A percentile compares a stretch with the other conserved stretches of the same genome.
Evolutionary conservation across 2,888 invertebrate species (phyloP).

Genomic region (Apodemia mormo): DNA sequence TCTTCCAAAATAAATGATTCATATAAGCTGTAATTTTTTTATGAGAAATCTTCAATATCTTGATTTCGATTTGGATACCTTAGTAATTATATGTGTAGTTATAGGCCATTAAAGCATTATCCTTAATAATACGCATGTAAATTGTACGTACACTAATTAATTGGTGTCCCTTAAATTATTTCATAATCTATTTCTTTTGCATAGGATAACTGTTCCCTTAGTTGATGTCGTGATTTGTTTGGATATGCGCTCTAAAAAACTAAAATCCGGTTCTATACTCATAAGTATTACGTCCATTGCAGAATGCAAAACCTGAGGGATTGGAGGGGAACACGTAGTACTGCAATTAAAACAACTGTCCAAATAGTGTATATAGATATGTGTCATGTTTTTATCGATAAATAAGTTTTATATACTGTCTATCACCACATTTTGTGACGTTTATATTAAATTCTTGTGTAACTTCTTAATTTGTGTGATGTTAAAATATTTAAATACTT

Average conservation of each 20-base stretch:
- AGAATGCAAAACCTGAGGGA: slow-evolving; percentile 74
- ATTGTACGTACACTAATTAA: slow-evolving; percentile 27
- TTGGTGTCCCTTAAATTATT: slow-evolving; percentile 11
- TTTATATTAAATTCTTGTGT: slow-evolving; percentile 20
- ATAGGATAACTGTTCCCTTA: slow-evolving; percentile 51
- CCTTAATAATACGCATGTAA: background rate
- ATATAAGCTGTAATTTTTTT: slow-evolving; percentile 37
- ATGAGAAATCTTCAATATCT: background rate
- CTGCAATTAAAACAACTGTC: slow-evolving; percentile 59
- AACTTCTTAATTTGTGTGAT: slow-evolving; percentile 16
- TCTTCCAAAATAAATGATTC: slow-evolving; percentile 82
- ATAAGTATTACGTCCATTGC: slow-evolving; percentile 75
- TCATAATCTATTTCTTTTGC: slow-evolving; percentile 22
- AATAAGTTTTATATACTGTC: slow-evolving; percentile 22
- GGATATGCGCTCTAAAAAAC: slow-evolving; percentile 34
- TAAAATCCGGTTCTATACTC: slow-evolving; percentile 47
- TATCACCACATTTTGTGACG: slow-evolving; percentile 12
- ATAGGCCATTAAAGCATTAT: slow-evolving; percentile 2
- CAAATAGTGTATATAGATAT: slow-evolving; percentile 51
- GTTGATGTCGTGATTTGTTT: slow-evolving; percentile 72
- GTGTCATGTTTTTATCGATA: slow-evolving; percentile 37
- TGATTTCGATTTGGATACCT: background rate
- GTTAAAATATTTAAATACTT: slow-evolving; percentile 10
- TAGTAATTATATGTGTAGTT: slow-evolving; percentile 6
- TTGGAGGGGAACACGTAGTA: slow-evolving; percentile 72